Percentiles rank a stretch among this genome's conserved stretches.
These are phyloP conservation scores for Hydrotaea diabolus DNA, from an alignment of 2,888 invertebrate species.

Conservation along the genomic window DNA sequence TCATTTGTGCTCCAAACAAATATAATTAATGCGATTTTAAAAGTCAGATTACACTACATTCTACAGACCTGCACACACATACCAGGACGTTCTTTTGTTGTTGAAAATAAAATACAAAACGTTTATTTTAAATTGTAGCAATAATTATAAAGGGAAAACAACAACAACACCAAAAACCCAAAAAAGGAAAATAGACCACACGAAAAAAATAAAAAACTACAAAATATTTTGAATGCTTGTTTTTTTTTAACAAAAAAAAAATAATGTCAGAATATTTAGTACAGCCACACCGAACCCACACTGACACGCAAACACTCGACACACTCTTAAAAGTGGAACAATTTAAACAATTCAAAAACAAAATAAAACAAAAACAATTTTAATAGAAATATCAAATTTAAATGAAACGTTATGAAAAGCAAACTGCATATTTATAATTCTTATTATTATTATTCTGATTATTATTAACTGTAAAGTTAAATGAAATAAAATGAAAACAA, in stretches of 20 bases:
- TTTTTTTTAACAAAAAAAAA: background rate
- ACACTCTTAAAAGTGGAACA: slow-evolving; percentile 59
- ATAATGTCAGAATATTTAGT: background rate
- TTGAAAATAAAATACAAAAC: slow-evolving; percentile 27
- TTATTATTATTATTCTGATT: background rate
- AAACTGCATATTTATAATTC: background rate
- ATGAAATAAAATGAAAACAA: slow-evolving; percentile 10
- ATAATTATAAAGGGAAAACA: slow-evolving; percentile 9
- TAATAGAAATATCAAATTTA: slow-evolving; percentile 4
- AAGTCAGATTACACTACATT: background rate
- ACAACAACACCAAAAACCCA: slow-evolving; percentile 42
- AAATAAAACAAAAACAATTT: slow-evolving; percentile 11
- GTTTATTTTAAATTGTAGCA: background rate
- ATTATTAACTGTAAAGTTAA: slow-evolving; percentile 53
- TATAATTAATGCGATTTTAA: background rate
- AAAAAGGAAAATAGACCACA: slow-evolving; percentile 28
- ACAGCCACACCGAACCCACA: slow-evolving; percentile 10
- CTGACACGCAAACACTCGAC: slow-evolving; percentile 18
- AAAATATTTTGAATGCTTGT: slow-evolving; percentile 18
- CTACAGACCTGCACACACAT: background rate
- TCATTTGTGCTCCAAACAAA: background rate
- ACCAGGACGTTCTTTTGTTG: slow-evolving; percentile 14
- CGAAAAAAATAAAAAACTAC: slow-evolving; percentile 29
- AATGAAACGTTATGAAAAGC: background rate
- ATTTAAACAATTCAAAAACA: slow-evolving; percentile 35